Evolutionary conservation across 2,888 invertebrate species (phyloP), one percentile per base, ranked within the genome.

Genomic region (Autographa pulchrina): DNA sequence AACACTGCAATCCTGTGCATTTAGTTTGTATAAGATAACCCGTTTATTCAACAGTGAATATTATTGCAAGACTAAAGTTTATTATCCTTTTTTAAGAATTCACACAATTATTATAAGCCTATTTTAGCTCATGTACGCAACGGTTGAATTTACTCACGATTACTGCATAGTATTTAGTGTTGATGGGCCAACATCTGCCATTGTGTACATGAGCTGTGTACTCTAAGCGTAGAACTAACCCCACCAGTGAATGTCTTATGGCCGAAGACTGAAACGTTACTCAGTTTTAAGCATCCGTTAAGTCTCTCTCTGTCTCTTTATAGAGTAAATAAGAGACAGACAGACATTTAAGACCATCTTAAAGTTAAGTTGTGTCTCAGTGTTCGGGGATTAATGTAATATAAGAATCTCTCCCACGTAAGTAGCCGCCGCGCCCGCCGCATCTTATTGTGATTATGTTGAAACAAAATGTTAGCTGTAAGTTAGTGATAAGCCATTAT

Each of bases 391-490:
- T 38, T 48, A 43, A 48, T 48, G 48, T 48, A 16, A 43, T 43
- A 48, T 77, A n/a, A 73, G 84, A 86, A 86, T 86, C 86, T 86
- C 84, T 75, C 66, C 56, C 69, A 70, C 41, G 66, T 62, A 68
- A 61, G 32, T 63, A 73, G 62, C 78, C 85, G 89, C 91, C 93
- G 92, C 89, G 89, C 91, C 92, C 92, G 86, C 89, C 90, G 88
- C 84, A 89, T 83, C 82, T 63, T 81, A 90, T 85, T 92, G 93
- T 94, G 92, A 94, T 93, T 91, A 91, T 91, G 74, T 92, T 90
- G 87, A 91, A 92, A 92, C 91, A 92, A 92, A 84, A 85, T 73
- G 38, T 73, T 91, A 89, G 84, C 52, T 68, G 66, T 93, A 93
- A 92, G 90, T 38, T 92, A 91, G 86, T 6, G 18, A 31, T 92